These are phyloP conservation scores for Parus major DNA, from an alignment of 2,113 vertebrate genomes.

Conservation along the genomic window DNA sequence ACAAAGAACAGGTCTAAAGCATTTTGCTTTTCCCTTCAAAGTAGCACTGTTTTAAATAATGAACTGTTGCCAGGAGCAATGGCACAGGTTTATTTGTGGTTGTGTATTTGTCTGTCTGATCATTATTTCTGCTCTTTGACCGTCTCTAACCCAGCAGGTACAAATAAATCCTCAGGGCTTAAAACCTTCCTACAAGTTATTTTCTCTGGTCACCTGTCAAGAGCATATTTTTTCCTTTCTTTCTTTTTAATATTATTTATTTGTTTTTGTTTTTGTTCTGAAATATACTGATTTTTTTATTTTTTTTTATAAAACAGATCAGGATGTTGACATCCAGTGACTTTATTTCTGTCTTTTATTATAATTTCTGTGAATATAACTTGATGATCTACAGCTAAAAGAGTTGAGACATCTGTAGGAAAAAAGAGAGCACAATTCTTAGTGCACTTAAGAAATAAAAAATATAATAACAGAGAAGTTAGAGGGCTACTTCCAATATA, in stretches of 20 bases:
- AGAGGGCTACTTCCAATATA: neutral
- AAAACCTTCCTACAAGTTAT: slow-evolving; percentile 29
- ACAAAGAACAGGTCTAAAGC: neutral
- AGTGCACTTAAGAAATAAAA: neutral
- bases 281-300: neutral
- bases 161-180: slow-evolving; percentile 32
- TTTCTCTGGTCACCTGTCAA: neutral
- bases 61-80: slow-evolving; percentile 33
- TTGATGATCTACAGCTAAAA: neutral
- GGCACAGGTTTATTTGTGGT: slow-evolving; percentile 3
- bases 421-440: rapidly evolving
- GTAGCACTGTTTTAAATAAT: slow-evolving; percentile 34
- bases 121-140: slow-evolving; percentile 44
- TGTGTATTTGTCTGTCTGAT: slow-evolving; percentile 31
- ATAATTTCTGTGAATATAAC: neutral
- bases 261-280: neutral
- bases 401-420: neutral
- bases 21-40: neutral
- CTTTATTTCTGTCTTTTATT: neutral
- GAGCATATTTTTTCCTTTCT: neutral
- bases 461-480: neutral
- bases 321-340: neutral
- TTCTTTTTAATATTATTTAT: neutral
- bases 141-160: neutral
- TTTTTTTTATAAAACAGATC: neutral